phyloP scores from a whole-genome alignment of 2,797 vertebrate species.

The Zenarchopterus dispar region DNA sequence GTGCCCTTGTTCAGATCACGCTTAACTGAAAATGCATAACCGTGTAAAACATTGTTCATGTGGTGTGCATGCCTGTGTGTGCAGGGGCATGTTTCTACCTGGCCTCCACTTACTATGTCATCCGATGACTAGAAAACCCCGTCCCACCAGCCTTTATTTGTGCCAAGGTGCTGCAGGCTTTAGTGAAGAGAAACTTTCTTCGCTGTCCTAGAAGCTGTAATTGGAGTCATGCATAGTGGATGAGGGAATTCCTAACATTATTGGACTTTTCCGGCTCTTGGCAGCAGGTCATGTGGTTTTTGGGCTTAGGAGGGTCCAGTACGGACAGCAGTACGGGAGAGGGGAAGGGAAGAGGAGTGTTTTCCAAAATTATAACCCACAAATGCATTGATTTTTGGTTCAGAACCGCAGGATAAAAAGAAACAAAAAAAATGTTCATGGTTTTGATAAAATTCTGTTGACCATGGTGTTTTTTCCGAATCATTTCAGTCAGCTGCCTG shows the following conservation, averaged over 20 bases:
- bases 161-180: conserved; percentile 67
- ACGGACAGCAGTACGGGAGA: conserved; percentile 42
- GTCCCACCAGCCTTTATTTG: neutral
- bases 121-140: neutral
- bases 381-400: neutral
- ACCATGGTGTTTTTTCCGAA: no score
- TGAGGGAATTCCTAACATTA: conserved; percentile 83
- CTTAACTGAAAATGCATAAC: no score
- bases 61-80: conserved; percentile 61
- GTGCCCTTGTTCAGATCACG: conserved; percentile 22
- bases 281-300: conserved; percentile 72
- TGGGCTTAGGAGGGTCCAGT: conserved; percentile 48
- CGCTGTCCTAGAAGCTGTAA: conserved; percentile 60
- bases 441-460: no score
- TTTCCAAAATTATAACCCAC: conserved; percentile 4
- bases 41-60: neutral
- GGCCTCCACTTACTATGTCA: conserved; percentile 30
- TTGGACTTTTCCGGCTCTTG: conserved; percentile 78
- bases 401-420: neutral
- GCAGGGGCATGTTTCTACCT: conserved; percentile 75
- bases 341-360: conserved; percentile 9
- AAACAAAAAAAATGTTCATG: no score
- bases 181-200: conserved; percentile 53
- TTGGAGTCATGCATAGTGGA: conserved; percentile 77
- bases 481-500: neutral